phyloP scores from a whole-genome alignment of 2,888 invertebrate genomes.

The Spisula subtruncata region DNA sequence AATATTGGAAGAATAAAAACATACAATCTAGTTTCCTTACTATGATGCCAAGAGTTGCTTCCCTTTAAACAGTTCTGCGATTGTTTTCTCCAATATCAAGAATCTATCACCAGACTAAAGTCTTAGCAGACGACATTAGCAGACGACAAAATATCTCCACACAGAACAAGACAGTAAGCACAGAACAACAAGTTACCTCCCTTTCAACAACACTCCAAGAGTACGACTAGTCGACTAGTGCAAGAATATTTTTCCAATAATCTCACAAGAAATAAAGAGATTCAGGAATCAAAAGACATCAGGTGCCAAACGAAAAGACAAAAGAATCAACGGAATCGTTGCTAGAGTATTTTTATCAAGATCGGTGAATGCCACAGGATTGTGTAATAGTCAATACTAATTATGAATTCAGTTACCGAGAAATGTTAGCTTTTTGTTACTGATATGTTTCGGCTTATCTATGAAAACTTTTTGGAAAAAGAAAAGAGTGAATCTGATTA shows the following conservation, averaged over 20 bases:
- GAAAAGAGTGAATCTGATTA: slow-evolving; percentile 45
- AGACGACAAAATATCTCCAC: neutral
- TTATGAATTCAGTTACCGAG: slow-evolving; percentile 29
- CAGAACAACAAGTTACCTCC: neutral
- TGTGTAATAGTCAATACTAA: slow-evolving; percentile 61
- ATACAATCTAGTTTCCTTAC: too few species aligned
- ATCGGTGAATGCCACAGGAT: slow-evolving; percentile 37
- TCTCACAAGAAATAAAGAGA: neutral
- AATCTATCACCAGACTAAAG: neutral
- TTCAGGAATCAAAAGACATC: slow-evolving; percentile 41
- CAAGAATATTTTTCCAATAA: neutral
- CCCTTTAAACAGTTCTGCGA: neutral
- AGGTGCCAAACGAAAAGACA: slow-evolving; percentile 45
- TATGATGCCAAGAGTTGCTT: neutral
- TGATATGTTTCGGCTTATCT: slow-evolving; percentile 36
- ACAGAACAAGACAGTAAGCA: neutral
- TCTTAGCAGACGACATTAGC: slow-evolving; percentile 1
- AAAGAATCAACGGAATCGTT: slow-evolving; percentile 45
- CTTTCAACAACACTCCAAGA: slow-evolving; percentile 3
- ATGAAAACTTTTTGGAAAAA: slow-evolving; percentile 30
- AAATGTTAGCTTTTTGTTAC: slow-evolving; percentile 45
- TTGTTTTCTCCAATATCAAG: neutral
- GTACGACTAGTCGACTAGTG: too few species aligned
- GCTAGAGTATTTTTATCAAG: slow-evolving; percentile 40
- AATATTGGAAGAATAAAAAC: too few species aligned